Conservation (phyloP, 2,797 vertebrate genomes). For the Protonibea diacanthus region DNA sequence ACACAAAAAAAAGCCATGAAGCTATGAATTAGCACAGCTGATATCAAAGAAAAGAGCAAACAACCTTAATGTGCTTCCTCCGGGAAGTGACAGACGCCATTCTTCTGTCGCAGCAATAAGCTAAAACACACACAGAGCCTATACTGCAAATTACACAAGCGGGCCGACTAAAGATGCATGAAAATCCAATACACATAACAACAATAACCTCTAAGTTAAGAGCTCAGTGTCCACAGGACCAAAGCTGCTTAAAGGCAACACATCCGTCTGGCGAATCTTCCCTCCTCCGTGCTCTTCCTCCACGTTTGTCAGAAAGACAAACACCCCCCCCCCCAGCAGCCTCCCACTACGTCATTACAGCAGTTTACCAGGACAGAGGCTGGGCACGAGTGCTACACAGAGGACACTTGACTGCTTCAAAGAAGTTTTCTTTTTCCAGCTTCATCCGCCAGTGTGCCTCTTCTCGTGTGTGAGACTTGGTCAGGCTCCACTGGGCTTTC, state of each 20-base stretch:
- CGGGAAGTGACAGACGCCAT: background rate
- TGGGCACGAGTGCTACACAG: slow-evolving; percentile 40
- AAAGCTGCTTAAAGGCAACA: slow-evolving; percentile 34
- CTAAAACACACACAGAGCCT: slow-evolving; percentile 37
- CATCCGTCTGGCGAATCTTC: slow-evolving; percentile 20
- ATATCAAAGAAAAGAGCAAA: slow-evolving; percentile 30
- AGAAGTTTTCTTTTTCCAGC: slow-evolving; percentile 34
- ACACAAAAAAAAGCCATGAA: background rate
- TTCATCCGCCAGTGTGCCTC: slow-evolving; percentile 28
- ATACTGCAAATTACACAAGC: slow-evolving; percentile 36
- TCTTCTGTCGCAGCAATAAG: slow-evolving; percentile 24
- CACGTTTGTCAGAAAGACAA: slow-evolving; percentile 58
- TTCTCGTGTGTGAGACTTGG: slow-evolving; percentile 46
- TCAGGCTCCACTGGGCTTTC: slow-evolving; percentile 63
- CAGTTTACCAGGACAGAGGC: slow-evolving; percentile 41
- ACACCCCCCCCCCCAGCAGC: slow-evolving; percentile 37
- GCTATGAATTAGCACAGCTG: slow-evolving; percentile 28
- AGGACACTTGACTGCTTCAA: slow-evolving; percentile 49
- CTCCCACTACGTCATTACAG: slow-evolving; percentile 47
- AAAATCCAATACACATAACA: slow-evolving; percentile 28
- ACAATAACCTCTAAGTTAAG: slow-evolving; percentile 10
- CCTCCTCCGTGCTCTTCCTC: slow-evolving; percentile 39
- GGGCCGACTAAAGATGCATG: slow-evolving; percentile 25
- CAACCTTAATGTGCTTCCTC: slow-evolving; percentile 20
- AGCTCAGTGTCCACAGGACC: background rate